Percentiles rank a stretch among this genome's conserved stretches.
Conservation (phyloP, 1,140 invertebrate species). For the Drosophila mayri region DNA sequence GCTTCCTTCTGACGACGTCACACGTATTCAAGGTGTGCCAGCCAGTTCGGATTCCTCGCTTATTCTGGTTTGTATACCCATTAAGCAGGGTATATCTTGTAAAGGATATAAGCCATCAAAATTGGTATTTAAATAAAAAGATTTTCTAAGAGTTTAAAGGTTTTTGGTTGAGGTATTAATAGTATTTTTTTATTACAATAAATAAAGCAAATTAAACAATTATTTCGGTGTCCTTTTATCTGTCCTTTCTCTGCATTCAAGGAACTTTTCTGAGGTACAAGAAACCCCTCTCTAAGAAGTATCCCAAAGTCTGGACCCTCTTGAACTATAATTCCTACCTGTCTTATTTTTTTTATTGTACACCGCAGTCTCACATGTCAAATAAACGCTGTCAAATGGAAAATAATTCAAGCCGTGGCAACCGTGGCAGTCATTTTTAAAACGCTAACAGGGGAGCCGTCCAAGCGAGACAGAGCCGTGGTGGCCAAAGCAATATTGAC, state of each 20-base stretch:
- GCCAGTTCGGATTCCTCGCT: constrained; percentile 33
- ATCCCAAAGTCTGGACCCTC: not conserved
- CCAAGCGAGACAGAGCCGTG: constrained; percentile 13
- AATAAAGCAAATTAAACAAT: not conserved
- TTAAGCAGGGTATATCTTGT: not conserved
- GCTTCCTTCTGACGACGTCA: constrained; percentile 57
- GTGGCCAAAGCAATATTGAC: constrained; percentile 51
- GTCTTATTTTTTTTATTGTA: constrained; percentile 29
- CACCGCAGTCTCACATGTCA: constrained; percentile 58
- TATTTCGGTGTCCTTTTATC: too few relatives aligned
- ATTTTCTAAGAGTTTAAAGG: not conserved
- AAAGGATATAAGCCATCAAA: too few relatives aligned
- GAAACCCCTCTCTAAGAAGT: not conserved
- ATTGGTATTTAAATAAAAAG: not conserved
- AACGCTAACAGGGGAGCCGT: constrained; percentile 44
- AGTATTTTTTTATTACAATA: not conserved
- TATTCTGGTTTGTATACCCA: constrained; percentile 11
- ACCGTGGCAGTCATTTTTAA: constrained; percentile 39
- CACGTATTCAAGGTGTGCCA: constrained; percentile 55
- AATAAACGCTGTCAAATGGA: constrained; percentile 67
- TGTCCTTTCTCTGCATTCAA: not conserved
- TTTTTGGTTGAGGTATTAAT: not conserved
- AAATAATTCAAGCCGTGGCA: constrained; percentile 65
- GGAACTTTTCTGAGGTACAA: too few relatives aligned
- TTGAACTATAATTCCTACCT: too few relatives aligned